Percentiles rank a stretch among this genome's conserved stretches.
phyloP scores from a whole-genome alignment of 2,888 invertebrate genomes.

The Iselma pallidipennis region DNA sequence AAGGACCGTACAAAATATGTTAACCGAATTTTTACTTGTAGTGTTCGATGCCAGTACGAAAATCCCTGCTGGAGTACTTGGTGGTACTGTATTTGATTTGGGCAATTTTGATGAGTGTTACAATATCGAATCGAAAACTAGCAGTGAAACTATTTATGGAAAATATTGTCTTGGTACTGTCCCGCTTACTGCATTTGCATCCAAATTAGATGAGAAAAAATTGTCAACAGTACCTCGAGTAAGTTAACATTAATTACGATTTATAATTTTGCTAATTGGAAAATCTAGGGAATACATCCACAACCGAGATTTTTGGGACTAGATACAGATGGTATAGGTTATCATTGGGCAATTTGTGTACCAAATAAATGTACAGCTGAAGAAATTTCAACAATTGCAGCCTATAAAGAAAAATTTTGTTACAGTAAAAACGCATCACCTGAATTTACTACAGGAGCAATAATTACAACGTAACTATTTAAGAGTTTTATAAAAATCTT shows the following conservation, averaged over 20 bases:
- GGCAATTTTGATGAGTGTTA: constrained; percentile 22
- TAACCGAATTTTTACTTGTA: too few relatives aligned
- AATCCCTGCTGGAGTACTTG: constrained; percentile 10
- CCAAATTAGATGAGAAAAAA: neutral
- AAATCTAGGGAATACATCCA: neutral
- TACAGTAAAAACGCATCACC: neutral
- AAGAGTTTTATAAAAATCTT: too few relatives aligned
- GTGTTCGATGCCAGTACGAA: constrained; percentile 15
- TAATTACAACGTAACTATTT: neutral
- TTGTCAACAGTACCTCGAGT: neutral
- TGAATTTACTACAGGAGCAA: neutral
- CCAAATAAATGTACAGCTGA: constrained; percentile 1
- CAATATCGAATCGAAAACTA: neutral
- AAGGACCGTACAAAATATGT: too few relatives aligned
- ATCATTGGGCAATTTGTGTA: neutral
- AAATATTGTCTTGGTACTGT: constrained; percentile 16
- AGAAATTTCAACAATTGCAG: neutral
- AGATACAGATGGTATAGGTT: neutral
- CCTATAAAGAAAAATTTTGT: neutral
- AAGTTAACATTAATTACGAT: neutral
- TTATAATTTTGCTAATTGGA: too few relatives aligned
- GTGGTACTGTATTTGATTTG: constrained; percentile 7
- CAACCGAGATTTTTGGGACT: neutral
- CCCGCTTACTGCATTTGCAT: neutral
- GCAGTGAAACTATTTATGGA: constrained; percentile 6